Evolutionary conservation across 2,113 vertebrate species (phyloP), one percentile per base, ranked within the genome.

Genomic region (Mirza zaza): DNA sequence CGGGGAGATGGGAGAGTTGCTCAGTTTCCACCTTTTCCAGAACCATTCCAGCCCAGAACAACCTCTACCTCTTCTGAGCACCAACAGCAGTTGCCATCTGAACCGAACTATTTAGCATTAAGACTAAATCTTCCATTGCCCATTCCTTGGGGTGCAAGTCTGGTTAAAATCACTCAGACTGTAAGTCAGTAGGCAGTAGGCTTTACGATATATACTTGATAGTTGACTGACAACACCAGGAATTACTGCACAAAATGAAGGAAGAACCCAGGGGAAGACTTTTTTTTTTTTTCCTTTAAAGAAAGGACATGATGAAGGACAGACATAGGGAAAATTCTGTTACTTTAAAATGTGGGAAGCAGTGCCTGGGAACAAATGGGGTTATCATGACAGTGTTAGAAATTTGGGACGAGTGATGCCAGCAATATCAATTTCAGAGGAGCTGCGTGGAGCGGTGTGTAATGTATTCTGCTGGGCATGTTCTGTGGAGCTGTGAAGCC

Each of bases 331-430:
- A 42, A 77, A 48, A 45, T 70, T 70, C 57, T 96, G 81, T 96
- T 79, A 14, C 94, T 98, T 97, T 90, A 95, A 83, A 96, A 95
- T 90, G 80, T 92, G 71, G 59, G 73, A 84, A 91, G 94, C 80
- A 85, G 77, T 85, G 80, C 52, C 95, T 87, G 92, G 96, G 95
- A 96, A 97, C 95, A 96, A 97, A 97, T 91, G 91, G 97, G 97
- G 90, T 96, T 97, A 96, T 98, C 95, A 48, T 61, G 84, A 92
- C 94, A 92, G 17, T 86, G 90, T 96, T 96, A 92, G 97, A 94
- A 92, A 97, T 96, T 96, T 92, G 96, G 96, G 97, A 90, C 73
- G 73, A 96, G 94, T 70, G 94, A 90, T 73, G 90, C 95, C 3
- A 5, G 97, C 94, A 91, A 93, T 95, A 95, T 96, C 97, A 96